These are phyloP conservation scores for Galaxias olidus DNA, from an alignment of 2,797 vertebrate genomes.

Conservation along the genomic window DNA sequence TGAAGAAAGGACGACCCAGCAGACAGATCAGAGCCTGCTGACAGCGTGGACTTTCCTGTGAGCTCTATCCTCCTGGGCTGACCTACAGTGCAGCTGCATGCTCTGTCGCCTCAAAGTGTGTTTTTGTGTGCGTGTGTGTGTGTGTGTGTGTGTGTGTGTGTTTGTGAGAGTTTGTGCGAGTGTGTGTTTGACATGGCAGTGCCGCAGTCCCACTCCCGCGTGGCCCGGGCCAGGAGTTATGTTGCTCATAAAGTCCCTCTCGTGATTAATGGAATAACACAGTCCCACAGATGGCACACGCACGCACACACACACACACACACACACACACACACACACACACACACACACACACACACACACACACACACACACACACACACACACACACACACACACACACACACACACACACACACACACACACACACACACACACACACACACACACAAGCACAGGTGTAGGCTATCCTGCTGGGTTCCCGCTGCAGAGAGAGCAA, in stretches of 20 bases:
- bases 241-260: conserved; percentile 45
- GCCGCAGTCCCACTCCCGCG: conserved; percentile 42
- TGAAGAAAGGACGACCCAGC: neutral
- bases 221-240: conserved; percentile 47
- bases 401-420: conserved; percentile 14
- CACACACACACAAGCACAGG: conserved; percentile 1
- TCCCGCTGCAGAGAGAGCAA: neutral
- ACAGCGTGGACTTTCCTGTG: conserved; percentile 27
- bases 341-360: conserved; percentile 3
- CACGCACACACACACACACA: conserved; percentile 18
- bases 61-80: conserved; percentile 27
- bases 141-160: conserved; percentile 23
- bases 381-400: conserved; percentile 15
- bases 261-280: conserved; percentile 63
- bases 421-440: conserved; percentile 4
- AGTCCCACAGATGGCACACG: conserved; percentile 45
- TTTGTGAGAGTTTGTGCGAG: conserved; percentile 10
- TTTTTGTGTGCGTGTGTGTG: conserved; percentile 13
- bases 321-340: conserved; percentile 14
- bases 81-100: conserved; percentile 46
- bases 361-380: too few species aligned
- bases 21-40: conserved; percentile 31
- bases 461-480: conserved; percentile 8
- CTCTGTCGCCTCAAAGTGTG: neutral
- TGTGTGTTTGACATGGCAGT: neutral